A percentile compares a stretch with the other conserved stretches of the same genome.
Conservation (phyloP, 92 coral and sea anemone genomes). For the Desmophyllum pertusum region DNA sequence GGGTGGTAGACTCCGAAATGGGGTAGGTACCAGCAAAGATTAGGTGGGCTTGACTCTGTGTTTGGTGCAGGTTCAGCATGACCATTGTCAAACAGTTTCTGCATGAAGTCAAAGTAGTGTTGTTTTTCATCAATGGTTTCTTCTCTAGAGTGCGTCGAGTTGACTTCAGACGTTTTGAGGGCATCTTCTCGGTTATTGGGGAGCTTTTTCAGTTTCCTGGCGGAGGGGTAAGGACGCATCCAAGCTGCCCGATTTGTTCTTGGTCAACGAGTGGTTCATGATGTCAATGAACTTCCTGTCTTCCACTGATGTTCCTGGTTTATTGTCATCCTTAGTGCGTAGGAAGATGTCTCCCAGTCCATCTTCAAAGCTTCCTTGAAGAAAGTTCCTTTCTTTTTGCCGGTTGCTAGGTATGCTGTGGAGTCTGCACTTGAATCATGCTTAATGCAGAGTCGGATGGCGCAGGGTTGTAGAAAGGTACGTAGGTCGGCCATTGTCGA, state of each 20-base stretch:
- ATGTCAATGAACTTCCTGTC: slow-evolving; percentile 41
- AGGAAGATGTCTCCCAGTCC: no score
- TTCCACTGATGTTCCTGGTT: slow-evolving; percentile 23
- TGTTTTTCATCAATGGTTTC: slow-evolving; percentile 38
- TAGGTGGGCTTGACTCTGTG: not conserved
- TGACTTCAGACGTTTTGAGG: slow-evolving; percentile 12
- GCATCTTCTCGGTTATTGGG: slow-evolving; percentile 34
- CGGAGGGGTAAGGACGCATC: slow-evolving; percentile 43
- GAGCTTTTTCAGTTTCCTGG: not conserved
- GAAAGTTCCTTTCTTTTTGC: no score
- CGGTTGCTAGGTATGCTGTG: no score
- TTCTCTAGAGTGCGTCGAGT: not conserved
- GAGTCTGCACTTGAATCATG: no score
- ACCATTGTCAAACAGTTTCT: slow-evolving; percentile 19
- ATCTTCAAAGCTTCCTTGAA: no score
- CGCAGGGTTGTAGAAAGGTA: no score
- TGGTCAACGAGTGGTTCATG: slow-evolving; percentile 13
- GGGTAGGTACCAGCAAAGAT: slow-evolving; percentile 28
- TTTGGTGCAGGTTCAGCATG: slow-evolving; percentile 31
- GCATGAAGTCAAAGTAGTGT: slow-evolving; percentile 44
- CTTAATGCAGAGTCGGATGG: no score
- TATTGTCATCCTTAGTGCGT: slow-evolving; percentile 31
- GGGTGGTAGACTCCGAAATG: slow-evolving; percentile 57
- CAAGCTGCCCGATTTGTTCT: slow-evolving; percentile 23
- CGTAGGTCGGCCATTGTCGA: slow-evolving; percentile 56